Evolutionary conservation across 2,113 vertebrate species (phyloP), one percentile per base, ranked within the genome.

Genomic region (Macrotis lagotis): DNA sequence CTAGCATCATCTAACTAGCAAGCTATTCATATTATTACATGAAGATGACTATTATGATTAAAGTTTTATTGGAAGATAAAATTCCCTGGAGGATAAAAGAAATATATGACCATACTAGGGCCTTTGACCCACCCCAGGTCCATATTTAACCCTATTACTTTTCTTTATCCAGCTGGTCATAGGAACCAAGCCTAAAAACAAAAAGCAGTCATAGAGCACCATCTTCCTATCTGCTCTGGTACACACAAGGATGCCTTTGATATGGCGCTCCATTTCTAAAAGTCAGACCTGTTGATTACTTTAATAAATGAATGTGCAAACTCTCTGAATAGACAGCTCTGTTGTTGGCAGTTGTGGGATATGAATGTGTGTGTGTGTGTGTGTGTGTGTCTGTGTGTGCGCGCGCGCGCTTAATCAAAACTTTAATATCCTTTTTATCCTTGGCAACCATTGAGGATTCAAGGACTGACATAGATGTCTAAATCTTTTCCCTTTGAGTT

Each of bases 211-310:
- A 37, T 44, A 44, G 6, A 44, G 1, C 66, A 44, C 16, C 66
- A 22, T 44, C 16, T 22, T 44, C 66, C 66, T 83, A 44, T 22
- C 66, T n/a, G 66, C n/a, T 83, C 16, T 83, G 66, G 44, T 83
- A 37, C 4, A 12, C 26, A 26, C 0, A 44, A 59, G 92, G 51
- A 91, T 92, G 94, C 89, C 89, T 92, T 97, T 66, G 51, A 26
- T 49, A 74, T 53, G 48, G 48, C 89, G 49, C 90, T 89, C 9
- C 8, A 26, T 66, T 90, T 95, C 91, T 91, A 52, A 8, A 95
- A 52, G 50, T 91, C 95, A 94, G 22, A 1, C 28, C 74, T 59
- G 50, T 28, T 1, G 19, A 74, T 74, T 74, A 74, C 66, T n/a
- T 74, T 37, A 74, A 44, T 83, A 83, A 19, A 83, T 19, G 44